phyloP scores from a whole-genome alignment of 1,140 invertebrate genomes.

The Nautilus pompilius region DNA sequence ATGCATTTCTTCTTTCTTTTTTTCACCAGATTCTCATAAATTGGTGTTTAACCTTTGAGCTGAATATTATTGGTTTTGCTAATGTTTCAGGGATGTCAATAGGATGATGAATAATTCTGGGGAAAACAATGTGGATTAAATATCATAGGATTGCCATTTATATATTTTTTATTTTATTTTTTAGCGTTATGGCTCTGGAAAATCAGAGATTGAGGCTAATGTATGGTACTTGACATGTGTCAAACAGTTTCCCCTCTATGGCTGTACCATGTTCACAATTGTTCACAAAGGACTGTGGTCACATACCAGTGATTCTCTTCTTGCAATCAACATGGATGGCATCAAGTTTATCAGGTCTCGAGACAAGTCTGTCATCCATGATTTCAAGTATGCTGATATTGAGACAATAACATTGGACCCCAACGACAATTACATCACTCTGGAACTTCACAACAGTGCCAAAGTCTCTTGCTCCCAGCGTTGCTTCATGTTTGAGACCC shows the following conservation, averaged over 20 bases:
- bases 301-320: constrained; percentile 69
- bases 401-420: constrained; percentile 77
- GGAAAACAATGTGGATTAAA: too few species aligned
- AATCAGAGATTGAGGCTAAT: constrained; percentile 86
- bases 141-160: too few species aligned
- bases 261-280: constrained; percentile 88
- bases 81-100: too few species aligned
- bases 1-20: too few species aligned
- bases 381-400: constrained; percentile 42
- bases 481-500: constrained; percentile 90
- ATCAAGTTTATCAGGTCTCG: constrained; percentile 58
- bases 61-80: too few species aligned
- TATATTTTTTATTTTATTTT: constrained; percentile 19
- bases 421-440: constrained; percentile 84
- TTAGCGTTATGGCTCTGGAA: constrained; percentile 82
- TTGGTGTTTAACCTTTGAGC: too few species aligned
- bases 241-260: constrained; percentile 95
- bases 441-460: constrained; percentile 66
- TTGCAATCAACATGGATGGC: constrained; percentile 89
- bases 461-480: constrained; percentile 67
- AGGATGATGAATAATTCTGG: too few species aligned
- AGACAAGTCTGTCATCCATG: constrained; percentile 46
- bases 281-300: constrained; percentile 90
- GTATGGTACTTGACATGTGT: constrained; percentile 92
- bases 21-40: too few species aligned